A percentile compares a stretch with the other conserved stretches of the same genome.
Evolutionary conservation across 2,113 vertebrate species (phyloP).

Genomic region (Alexandromys fortis): DNA sequence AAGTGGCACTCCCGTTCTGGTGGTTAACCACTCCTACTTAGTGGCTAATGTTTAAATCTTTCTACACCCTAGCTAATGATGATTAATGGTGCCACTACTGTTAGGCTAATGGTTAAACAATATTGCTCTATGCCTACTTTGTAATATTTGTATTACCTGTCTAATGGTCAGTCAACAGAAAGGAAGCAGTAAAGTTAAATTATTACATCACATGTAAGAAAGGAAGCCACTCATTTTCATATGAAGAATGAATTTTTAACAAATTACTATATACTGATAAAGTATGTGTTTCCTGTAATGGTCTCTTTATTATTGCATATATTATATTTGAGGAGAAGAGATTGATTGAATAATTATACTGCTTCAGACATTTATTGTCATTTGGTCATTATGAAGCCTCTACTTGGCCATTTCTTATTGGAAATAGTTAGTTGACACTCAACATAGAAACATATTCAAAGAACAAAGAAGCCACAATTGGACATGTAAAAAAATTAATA

Average conservation of each 20-base stretch:
- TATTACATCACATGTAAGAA: background rate
- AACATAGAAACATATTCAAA: background rate
- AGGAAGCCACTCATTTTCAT: background rate
- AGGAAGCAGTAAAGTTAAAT: background rate
- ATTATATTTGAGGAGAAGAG: background rate
- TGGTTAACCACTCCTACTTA: background rate
- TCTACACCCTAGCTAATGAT: background rate
- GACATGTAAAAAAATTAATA: background rate
- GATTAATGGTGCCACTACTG: background rate
- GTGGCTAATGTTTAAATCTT: background rate
- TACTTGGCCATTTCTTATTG: background rate
- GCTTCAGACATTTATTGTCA: background rate
- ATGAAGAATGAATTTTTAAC: background rate
- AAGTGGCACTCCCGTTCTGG: background rate
- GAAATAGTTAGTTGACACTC: background rate
- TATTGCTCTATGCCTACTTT: background rate
- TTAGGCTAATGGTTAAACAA: background rate
- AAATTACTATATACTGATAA: background rate
- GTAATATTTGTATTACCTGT: background rate
- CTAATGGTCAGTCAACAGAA: background rate
- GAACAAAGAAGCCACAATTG: background rate
- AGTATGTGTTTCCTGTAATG: background rate
- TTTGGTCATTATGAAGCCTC: background rate
- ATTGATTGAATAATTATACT: background rate
- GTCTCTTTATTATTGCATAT: background rate